phyloP scores from a whole-genome alignment of 2,888 invertebrate species.

The Endotricha flammealis region DNA sequence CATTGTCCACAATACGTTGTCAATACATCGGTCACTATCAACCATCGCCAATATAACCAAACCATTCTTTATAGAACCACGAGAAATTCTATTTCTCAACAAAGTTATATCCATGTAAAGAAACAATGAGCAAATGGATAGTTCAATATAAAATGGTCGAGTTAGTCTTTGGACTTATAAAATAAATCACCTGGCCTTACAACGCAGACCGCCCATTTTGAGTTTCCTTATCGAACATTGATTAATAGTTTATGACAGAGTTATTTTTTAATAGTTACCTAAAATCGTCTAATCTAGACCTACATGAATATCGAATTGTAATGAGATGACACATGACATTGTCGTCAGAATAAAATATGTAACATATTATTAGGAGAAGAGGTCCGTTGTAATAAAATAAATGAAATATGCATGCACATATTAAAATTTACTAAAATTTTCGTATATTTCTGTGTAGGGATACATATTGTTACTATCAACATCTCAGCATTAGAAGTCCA shows the following conservation, averaged over 20 bases:
- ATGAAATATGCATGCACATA: too few relatives aligned
- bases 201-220: slow-evolving; percentile 65
- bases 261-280: slow-evolving; percentile 59
- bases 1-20: slow-evolving; percentile 49
- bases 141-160: slow-evolving; percentile 28
- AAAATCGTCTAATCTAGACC: slow-evolving; percentile 43
- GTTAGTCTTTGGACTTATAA: slow-evolving; percentile 44
- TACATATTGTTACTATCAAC: too few relatives aligned
- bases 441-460: too few relatives aligned
- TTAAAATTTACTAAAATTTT: too few relatives aligned
- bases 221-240: slow-evolving; percentile 65
- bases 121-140: slow-evolving; percentile 3
- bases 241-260: slow-evolving; percentile 65
- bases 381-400: too few relatives aligned
- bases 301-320: slow-evolving; percentile 26
- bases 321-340: slow-evolving; percentile 18
- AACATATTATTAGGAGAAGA: too few relatives aligned
- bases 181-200: slow-evolving; percentile 63
- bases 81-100: slow-evolving; percentile 11
- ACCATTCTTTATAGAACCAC: slow-evolving; percentile 31
- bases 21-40: slow-evolving; percentile 46
- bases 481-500: too few relatives aligned
- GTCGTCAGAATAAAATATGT: too few relatives aligned
- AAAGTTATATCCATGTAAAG: slow-evolving; percentile 3
- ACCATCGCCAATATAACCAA: slow-evolving; percentile 46